A percentile compares a stretch with the other conserved stretches of the same genome.
phyloP scores from a whole-genome alignment of 2,888 invertebrate genomes.

The Neria commutata region DNA sequence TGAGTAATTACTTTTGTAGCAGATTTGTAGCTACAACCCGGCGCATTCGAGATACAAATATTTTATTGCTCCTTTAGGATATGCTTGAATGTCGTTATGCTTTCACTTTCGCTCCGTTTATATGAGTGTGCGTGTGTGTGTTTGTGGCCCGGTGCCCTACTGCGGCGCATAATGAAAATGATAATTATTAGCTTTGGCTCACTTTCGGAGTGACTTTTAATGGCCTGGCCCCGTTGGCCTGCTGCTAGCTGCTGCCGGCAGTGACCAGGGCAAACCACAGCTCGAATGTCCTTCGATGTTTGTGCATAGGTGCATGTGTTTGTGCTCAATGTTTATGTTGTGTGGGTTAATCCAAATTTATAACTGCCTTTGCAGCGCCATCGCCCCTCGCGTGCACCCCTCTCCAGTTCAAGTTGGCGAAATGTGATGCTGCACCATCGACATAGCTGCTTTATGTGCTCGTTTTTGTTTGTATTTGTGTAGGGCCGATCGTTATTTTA shows the following conservation, averaged over 20 bases:
- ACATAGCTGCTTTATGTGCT: too few relatives aligned
- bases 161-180: constrained; percentile 20
- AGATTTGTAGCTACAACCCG: constrained; percentile 40
- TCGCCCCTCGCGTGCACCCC: too few relatives aligned
- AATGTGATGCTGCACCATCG: too few relatives aligned
- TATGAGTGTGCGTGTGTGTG: too few relatives aligned
- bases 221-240: constrained; percentile 26
- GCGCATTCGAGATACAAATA: constrained; percentile 43
- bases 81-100: too few relatives aligned
- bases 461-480: constrained; percentile 7
- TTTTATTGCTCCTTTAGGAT: constrained; percentile 55
- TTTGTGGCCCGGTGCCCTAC: constrained; percentile 21
- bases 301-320: constrained; percentile 13
- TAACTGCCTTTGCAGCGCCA: constrained; percentile 41
- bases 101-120: constrained; percentile 1
- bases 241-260: not conserved
- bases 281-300: constrained; percentile 9
- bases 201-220: constrained; percentile 45
- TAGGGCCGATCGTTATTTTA: constrained; percentile 1
- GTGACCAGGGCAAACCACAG: constrained; percentile 15
- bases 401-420: too few relatives aligned
- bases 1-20: constrained; percentile 49
- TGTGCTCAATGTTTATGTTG: constrained; percentile 23
- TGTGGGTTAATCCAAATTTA: constrained; percentile 51
- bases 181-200: constrained; percentile 28